Conservation (phyloP, 2,888 invertebrate species). For the Monoplex corrugatus region DNA sequence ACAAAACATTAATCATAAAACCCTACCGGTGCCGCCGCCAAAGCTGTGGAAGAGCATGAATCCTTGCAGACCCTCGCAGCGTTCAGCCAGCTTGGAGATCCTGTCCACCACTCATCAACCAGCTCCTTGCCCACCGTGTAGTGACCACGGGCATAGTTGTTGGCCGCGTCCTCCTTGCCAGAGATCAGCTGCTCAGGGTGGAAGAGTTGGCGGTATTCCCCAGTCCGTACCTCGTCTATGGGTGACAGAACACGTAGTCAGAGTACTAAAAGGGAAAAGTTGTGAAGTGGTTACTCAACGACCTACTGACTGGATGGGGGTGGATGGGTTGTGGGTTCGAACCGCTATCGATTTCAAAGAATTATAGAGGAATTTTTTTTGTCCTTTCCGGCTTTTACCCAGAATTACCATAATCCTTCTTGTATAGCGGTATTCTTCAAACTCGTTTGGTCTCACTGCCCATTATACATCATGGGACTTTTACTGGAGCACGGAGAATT, state of each 20-base stretch:
- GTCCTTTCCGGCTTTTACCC: too few relatives aligned
- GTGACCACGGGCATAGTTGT: slow-evolving; percentile 51
- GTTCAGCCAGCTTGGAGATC: slow-evolving; percentile 36
- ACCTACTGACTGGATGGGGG: background rate
- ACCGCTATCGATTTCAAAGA: background rate
- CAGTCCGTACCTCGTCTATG: slow-evolving; percentile 47
- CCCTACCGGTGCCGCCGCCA: slow-evolving; percentile 47
- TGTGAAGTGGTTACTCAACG: background rate
- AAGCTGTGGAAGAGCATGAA: slow-evolving; percentile 50
- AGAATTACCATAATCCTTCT: too few relatives aligned
- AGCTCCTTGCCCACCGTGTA: slow-evolving; percentile 52
- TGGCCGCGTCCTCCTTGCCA: slow-evolving; percentile 52
- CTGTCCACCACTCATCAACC: slow-evolving; percentile 47
- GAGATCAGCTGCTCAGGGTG: slow-evolving; percentile 50
- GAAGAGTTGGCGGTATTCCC: slow-evolving; percentile 47
- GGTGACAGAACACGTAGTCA: background rate
- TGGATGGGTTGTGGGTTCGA: background rate
- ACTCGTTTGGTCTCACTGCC: too few relatives aligned
- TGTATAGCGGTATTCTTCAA: too few relatives aligned
- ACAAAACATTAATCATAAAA: too few relatives aligned
- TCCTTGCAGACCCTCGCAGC: slow-evolving; percentile 48
- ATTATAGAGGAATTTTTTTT: too few relatives aligned
- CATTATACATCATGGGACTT: too few relatives aligned
- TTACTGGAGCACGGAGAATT: too few relatives aligned
- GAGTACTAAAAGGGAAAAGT: background rate